Evolutionary conservation across 2,113 vertebrate genomes (phyloP).

Genomic region (Chaetodon trifascialis): DNA sequence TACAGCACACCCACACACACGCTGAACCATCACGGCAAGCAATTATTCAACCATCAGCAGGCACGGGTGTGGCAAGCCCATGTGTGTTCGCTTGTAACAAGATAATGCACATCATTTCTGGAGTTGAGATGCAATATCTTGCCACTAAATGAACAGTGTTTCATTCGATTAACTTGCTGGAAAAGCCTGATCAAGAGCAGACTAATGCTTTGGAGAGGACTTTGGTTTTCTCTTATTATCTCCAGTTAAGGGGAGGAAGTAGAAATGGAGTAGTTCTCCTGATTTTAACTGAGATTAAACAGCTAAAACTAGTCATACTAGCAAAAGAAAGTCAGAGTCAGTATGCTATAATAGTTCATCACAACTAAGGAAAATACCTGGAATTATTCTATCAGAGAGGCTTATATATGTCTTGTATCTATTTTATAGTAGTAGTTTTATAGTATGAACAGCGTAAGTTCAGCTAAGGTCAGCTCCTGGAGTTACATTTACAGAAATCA

Average conservation of each 20-base stretch:
- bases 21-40: constrained; percentile 14
- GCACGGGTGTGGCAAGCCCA: constrained; percentile 1
- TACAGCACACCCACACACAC: neutral
- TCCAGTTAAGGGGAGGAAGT: no score
- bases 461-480: neutral
- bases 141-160: neutral
- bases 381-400: neutral
- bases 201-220: neutral
- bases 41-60: constrained; percentile 41
- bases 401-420: neutral
- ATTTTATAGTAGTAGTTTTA: neutral
- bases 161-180: neutral
- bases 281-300: neutral
- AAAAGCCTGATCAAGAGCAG: constrained; percentile 37
- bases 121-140: neutral
- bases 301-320: neutral
- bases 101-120: neutral
- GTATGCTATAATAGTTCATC: neutral
- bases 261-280: neutral
- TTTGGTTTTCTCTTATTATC: neutral
- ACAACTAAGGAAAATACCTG: neutral
- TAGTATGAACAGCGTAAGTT: neutral
- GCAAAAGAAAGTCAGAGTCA: neutral
- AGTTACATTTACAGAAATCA: neutral
- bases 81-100: constrained; percentile 1